phyloP scores from a whole-genome alignment of 2,888 invertebrate genomes.

The Isotomurus palustris region DNA sequence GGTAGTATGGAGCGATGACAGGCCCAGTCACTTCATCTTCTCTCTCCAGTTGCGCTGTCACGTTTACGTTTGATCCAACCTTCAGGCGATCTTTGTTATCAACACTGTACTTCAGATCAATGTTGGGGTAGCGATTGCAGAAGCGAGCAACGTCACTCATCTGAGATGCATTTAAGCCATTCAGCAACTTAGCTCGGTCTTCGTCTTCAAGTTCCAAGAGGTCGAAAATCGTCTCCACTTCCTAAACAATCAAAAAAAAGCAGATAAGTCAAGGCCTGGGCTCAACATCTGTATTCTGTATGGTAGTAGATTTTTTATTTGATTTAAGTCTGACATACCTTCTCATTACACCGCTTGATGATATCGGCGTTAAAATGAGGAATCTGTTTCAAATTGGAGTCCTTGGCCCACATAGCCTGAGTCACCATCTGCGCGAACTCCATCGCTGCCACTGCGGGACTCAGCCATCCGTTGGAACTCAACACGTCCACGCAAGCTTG shows the following conservation, averaged over 20 bases:
- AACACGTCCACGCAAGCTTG: slow-evolving; percentile 92
- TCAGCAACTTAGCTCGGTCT: slow-evolving; percentile 70
- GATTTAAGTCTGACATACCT: too few relatives aligned
- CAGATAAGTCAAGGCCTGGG: too few relatives aligned
- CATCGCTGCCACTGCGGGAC: slow-evolving; percentile 98
- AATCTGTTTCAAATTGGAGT: slow-evolving; percentile 92
- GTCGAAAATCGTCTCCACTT: slow-evolving; percentile 89
- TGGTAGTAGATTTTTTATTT: too few relatives aligned
- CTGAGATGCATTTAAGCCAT: slow-evolving; percentile 73
- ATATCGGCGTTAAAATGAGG: slow-evolving; percentile 89
- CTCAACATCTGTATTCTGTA: too few relatives aligned
- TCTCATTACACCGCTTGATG: slow-evolving; percentile 84
- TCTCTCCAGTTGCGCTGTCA: slow-evolving; percentile 85
- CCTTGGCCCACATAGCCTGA: slow-evolving; percentile 99
- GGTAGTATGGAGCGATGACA: slow-evolving; percentile 97
- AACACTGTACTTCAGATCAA: slow-evolving; percentile 90
- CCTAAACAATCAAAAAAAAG: slow-evolving; percentile 48
- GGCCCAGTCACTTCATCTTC: slow-evolving; percentile 96
- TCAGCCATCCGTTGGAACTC: slow-evolving; percentile 94
- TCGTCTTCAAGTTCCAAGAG: slow-evolving; percentile 91
- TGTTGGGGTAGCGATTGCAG: slow-evolving; percentile 98
- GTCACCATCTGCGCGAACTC: slow-evolving; percentile 99
- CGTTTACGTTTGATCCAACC: slow-evolving; percentile 80
- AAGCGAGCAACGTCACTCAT: slow-evolving; percentile 98
- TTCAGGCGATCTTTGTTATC: slow-evolving; percentile 69